Evolutionary conservation across 2,888 invertebrate genomes (phyloP), one percentile per base, ranked within the genome.

Genomic region (Aproaerema taeniolella): DNA sequence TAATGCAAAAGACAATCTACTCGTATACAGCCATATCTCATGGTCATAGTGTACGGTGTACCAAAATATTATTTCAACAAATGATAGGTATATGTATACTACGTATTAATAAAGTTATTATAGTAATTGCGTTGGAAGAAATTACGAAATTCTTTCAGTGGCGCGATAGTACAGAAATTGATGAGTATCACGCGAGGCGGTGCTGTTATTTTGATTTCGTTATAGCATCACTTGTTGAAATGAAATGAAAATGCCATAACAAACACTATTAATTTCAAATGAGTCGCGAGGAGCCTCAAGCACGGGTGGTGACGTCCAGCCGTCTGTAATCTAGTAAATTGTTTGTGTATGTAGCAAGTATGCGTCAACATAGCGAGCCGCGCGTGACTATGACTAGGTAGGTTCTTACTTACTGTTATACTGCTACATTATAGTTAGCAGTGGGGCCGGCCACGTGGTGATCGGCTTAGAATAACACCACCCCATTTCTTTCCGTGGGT

Each of bases 131-230:
- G 45, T 58, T 44, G 46, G 50, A 56, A 55, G 46, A 61, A 63
- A 69, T 69, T 58, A 73, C 58, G 58, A 67, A 67, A 72, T 70
- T 69, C 65, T 62, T 67, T 66, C 56, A 68, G 60, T 57, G 50
- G 48, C 49, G 48, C 53, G 51, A 53, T 52, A 56, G 53, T 51
- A 53, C 51, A 44, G 53, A 66, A n/a, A 63, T 67, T 62, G 59
- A 69, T 66, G 56, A 49, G 48, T 60, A 71, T 62, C 81, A 81
- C 77, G 81, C 79, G 61, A 80, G 51, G 12, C 17, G 37, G 37
- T 52, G 57, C 57, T 53, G 66, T 72, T 74, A 79, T 78, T 80
- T 80, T 77, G 78, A 81, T 79, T 79, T 81, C 73, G 69, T 74
- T 67, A 63, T 52, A 64, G 64, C 53, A 61, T 61, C 57, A 52